phyloP scores from a whole-genome alignment of 1,140 invertebrate species.

The Himalopsyche phryganea region DNA sequence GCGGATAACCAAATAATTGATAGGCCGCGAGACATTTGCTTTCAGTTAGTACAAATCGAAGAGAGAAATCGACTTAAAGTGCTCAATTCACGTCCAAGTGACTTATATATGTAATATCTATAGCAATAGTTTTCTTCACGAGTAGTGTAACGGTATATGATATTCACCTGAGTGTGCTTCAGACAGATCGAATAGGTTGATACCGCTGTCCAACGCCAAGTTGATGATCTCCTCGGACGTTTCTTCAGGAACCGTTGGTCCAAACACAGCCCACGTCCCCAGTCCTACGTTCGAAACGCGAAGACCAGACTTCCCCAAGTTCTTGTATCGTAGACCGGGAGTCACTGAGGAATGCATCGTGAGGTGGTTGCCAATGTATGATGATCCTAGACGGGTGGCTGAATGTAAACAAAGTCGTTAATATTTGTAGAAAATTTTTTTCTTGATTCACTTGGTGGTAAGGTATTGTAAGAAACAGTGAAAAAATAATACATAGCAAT shows the following conservation, averaged over 20 bases:
- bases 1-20: too few relatives aligned
- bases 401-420: background rate
- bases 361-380: slow-evolving; percentile 47
- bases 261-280: slow-evolving; percentile 89
- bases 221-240: slow-evolving; percentile 89
- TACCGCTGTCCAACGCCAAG: slow-evolving; percentile 90
- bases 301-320: slow-evolving; percentile 89
- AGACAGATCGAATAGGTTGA: slow-evolving; percentile 93
- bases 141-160: too few relatives aligned
- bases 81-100: too few relatives aligned
- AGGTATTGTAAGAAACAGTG: too few relatives aligned
- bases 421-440: too few relatives aligned
- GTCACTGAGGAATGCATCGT: slow-evolving; percentile 57
- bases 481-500: too few relatives aligned
- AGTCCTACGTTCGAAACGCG: slow-evolving; percentile 88
- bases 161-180: slow-evolving; percentile 81
- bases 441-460: too few relatives aligned
- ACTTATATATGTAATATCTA: too few relatives aligned
- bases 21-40: too few relatives aligned
- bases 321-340: slow-evolving; percentile 81
- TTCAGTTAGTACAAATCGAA: too few relatives aligned
- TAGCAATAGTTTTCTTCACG: too few relatives aligned
- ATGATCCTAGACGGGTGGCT: slow-evolving; percentile 46
- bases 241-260: slow-evolving; percentile 73
- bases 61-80: too few relatives aligned